phyloP scores from a whole-genome alignment of 23 tunicate species.

The Trididemnum miniatum region DNA sequence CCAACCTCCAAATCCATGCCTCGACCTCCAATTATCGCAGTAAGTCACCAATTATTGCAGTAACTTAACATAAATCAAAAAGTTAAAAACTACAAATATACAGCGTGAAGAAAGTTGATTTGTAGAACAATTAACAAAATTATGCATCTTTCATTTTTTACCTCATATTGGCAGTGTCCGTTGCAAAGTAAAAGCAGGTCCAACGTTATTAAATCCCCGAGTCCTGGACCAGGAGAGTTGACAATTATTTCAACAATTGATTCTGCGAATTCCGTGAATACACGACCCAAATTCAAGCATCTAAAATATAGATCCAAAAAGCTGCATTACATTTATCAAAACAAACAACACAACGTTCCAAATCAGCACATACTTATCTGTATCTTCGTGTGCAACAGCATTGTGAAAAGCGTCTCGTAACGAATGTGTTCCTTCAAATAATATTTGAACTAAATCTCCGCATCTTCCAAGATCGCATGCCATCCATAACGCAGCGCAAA shows the following conservation, averaged over 20 bases:
- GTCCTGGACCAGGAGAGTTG: conserved; percentile 73
- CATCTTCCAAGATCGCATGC: conserved; percentile 57
- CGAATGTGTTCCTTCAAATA: conserved; percentile 52
- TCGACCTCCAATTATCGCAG: too few relatives aligned
- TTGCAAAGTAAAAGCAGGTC: conserved; percentile 79
- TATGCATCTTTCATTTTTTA: too few relatives aligned
- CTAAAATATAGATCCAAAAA: conserved; percentile 9
- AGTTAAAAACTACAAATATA: too few relatives aligned
- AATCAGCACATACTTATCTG: conserved; percentile 61
- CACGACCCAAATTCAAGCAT: conserved; percentile 90
- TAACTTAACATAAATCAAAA: too few relatives aligned
- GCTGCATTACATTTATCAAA: not conserved
- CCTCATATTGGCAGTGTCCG: conserved; percentile 96
- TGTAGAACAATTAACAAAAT: too few relatives aligned
- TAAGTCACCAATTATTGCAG: too few relatives aligned
- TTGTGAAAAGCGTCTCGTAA: conserved; percentile 63
- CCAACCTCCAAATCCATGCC: too few relatives aligned
- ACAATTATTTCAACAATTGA: conserved; percentile 65
- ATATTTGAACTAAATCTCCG: conserved; percentile 49
- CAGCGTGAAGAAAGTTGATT: too few relatives aligned
- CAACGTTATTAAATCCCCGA: conserved; percentile 79
- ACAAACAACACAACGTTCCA: not conserved
- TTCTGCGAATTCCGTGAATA: conserved; percentile 88
- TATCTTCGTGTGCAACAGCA: conserved; percentile 90
- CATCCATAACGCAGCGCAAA: conserved; percentile 77